These are phyloP conservation scores for Papilio machaon DNA, from an alignment of 1,140 invertebrate genomes.

Conservation along the genomic window DNA sequence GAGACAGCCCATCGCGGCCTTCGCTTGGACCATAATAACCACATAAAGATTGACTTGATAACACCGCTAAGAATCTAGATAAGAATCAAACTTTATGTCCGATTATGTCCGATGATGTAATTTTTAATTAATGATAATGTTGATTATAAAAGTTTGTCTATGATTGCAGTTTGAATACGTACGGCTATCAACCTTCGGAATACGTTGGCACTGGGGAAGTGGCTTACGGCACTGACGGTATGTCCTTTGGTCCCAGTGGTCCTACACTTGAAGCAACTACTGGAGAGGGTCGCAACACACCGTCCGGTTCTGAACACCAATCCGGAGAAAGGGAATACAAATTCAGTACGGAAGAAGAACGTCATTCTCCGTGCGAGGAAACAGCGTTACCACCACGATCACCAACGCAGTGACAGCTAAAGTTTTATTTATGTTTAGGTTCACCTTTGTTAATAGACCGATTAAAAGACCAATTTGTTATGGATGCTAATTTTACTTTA, in stretches of 20 bases:
- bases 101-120: background rate
- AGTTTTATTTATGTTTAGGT: constrained; percentile 25
- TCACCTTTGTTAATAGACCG: background rate
- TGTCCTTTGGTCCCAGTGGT: constrained; percentile 63
- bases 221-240: constrained; percentile 63
- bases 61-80: no score
- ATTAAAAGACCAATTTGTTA: constrained; percentile 10
- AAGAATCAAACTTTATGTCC: background rate
- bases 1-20: no score
- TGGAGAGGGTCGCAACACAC: constrained; percentile 59
- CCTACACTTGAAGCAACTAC: constrained; percentile 60
- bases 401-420: constrained; percentile 61
- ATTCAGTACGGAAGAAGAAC: constrained; percentile 71
- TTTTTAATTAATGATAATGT: background rate
- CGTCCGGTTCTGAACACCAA: constrained; percentile 64
- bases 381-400: constrained; percentile 59
- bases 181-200: constrained; percentile 74
- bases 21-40: no score
- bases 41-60: no score
- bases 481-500: constrained; percentile 27
- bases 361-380: constrained; percentile 71
- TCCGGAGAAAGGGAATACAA: constrained; percentile 72
- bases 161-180: constrained; percentile 71
- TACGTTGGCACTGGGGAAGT: constrained; percentile 72
- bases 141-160: background rate